Conservation (phyloP, 2,888 invertebrate species). For the Dorcus hopei region DNA sequence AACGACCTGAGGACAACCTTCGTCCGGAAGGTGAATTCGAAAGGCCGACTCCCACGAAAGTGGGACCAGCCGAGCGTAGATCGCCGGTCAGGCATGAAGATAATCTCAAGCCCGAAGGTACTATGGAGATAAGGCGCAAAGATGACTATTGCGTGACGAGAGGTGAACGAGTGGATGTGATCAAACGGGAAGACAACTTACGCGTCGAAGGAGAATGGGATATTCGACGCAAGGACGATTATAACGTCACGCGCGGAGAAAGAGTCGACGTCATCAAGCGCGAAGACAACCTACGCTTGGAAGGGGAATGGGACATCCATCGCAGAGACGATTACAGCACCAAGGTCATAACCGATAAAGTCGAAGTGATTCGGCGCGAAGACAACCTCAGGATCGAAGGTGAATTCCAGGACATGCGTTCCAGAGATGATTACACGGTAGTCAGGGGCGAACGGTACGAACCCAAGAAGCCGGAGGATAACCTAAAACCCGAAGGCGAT, state of each 20-base stretch:
- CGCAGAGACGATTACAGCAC: slow-evolving; percentile 19
- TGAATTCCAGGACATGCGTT: slow-evolving; percentile 52
- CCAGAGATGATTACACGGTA: slow-evolving; percentile 55
- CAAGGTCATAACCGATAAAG: slow-evolving; percentile 50
- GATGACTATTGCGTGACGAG: slow-evolving; percentile 28
- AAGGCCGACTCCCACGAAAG: slow-evolving; percentile 43
- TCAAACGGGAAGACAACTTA: slow-evolving; percentile 56
- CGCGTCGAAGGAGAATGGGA: slow-evolving; percentile 58
- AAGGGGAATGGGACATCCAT: slow-evolving; percentile 48
- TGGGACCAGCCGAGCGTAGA: slow-evolving; percentile 58
- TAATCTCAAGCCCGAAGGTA: slow-evolving; percentile 53
- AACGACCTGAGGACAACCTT: slow-evolving; percentile 39
- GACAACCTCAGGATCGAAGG: slow-evolving; percentile 59
- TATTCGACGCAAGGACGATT: slow-evolving; percentile 17
- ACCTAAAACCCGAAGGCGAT: slow-evolving; percentile 57
- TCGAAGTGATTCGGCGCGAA: slow-evolving; percentile 54
- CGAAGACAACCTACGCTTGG: slow-evolving; percentile 54
- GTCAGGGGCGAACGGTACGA: slow-evolving; percentile 62
- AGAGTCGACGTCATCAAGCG: slow-evolving; percentile 56
- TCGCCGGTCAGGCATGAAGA: slow-evolving; percentile 52
- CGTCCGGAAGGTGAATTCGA: slow-evolving; percentile 49
- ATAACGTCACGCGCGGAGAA: slow-evolving; percentile 46
- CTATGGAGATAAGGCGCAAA: slow-evolving; percentile 44
- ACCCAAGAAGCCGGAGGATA: slow-evolving; percentile 49
- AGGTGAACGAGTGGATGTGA: slow-evolving; percentile 52